Evolutionary conservation across 2,888 invertebrate species (phyloP).

Genomic region (Dryocosmus kuriphilus): DNA sequence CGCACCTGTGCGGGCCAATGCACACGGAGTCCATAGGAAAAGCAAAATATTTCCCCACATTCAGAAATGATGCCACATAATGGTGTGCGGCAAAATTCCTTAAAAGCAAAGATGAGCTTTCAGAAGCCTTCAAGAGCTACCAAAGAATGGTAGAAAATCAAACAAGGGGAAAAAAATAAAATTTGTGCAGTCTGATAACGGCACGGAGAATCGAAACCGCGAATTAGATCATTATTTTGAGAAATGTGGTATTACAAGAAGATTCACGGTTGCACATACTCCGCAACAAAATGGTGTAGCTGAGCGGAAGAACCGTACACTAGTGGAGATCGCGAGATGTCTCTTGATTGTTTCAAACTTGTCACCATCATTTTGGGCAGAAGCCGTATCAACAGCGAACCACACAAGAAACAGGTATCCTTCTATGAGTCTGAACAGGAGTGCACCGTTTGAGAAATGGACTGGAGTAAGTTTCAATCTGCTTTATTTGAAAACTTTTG

Average conservation of each 20-base stretch:
- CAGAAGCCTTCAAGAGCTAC: neutral
- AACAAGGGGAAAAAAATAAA: too few species aligned
- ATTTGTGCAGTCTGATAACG: neutral
- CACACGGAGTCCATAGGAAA: neutral
- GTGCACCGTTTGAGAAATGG: neutral
- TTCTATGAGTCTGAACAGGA: neutral
- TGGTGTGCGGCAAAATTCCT: neutral
- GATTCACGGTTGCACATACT: too few species aligned
- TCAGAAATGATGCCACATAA: neutral
- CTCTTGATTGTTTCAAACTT: too few species aligned
- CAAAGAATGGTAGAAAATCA: too few species aligned
- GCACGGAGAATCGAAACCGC: too few species aligned
- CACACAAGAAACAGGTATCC: neutral
- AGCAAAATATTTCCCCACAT: neutral
- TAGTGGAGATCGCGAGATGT: too few species aligned
- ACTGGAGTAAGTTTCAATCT: too few species aligned
- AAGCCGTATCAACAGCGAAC: too few species aligned
- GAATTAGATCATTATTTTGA: neutral
- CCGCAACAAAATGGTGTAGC: too few species aligned
- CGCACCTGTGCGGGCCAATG: neutral
- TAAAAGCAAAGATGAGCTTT: neutral
- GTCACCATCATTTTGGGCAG: too few species aligned
- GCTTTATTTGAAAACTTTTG: too few species aligned
- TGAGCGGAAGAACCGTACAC: too few species aligned
- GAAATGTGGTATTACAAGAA: neutral